These are phyloP conservation scores for Drosophila meridionalis DNA, from an alignment of 2,888 invertebrate genomes.

Conservation along the genomic window DNA sequence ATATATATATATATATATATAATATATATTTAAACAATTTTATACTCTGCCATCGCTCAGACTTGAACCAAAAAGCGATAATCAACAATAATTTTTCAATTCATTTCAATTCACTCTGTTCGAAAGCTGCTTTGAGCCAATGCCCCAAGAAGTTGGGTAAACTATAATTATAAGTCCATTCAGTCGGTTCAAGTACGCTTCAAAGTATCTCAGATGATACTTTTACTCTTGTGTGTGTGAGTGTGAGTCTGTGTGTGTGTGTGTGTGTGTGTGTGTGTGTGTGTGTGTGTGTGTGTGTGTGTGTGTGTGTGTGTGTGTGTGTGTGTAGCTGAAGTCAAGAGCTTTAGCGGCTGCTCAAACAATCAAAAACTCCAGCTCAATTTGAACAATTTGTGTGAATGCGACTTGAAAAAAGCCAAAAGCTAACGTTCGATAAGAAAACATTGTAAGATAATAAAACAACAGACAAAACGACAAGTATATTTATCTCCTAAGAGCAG, in stretches of 20 bases:
- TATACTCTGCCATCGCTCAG: not conserved
- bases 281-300: not conserved
- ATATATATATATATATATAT: not conserved
- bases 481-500: not conserved
- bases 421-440: conserved; percentile 11
- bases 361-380: conserved; percentile 11
- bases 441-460: not conserved
- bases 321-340: conserved; percentile 9
- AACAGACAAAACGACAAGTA: not conserved
- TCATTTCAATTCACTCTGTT: not conserved
- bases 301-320: not conserved
- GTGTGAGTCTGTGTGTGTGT: not conserved
- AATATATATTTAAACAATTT: not conserved
- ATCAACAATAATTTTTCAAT: conserved; percentile 6
- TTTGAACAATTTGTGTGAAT: not conserved
- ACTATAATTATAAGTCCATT: conserved; percentile 19
- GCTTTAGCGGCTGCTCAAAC: conserved; percentile 26
- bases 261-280: not conserved
- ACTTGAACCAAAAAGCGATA: not conserved
- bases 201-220: conserved; percentile 1
- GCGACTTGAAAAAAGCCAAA: not conserved
- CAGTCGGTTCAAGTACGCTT: conserved; percentile 7
- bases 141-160: conserved; percentile 20
- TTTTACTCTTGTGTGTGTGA: not conserved
- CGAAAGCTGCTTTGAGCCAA: conserved; percentile 2